A percentile compares a stretch with the other conserved stretches of the same genome.
These are phyloP conservation scores for Encarsia formosa DNA, from an alignment of 2,888 invertebrate species.

Conservation along the genomic window DNA sequence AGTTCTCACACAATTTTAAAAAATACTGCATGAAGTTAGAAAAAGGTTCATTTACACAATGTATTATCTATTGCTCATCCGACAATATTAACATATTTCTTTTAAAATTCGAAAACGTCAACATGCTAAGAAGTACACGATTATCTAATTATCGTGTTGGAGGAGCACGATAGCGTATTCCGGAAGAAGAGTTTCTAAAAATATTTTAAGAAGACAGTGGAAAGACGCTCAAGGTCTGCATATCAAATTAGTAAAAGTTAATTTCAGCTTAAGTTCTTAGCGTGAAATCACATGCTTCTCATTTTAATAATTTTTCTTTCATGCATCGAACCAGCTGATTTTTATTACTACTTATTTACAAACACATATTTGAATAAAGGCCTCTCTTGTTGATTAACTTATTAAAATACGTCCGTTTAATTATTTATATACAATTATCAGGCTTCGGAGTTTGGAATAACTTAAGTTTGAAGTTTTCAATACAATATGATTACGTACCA, in stretches of 20 bases:
- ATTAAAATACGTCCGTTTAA: slow-evolving; percentile 33
- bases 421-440: slow-evolving; percentile 38
- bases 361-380: slow-evolving; percentile 34
- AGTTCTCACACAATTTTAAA: slow-evolving; percentile 14
- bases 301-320: slow-evolving; percentile 9
- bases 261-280: too few relatives aligned
- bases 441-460: slow-evolving; percentile 20
- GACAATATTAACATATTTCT: slow-evolving; percentile 42
- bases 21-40: slow-evolving; percentile 16
- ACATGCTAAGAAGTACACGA: slow-evolving; percentile 42
- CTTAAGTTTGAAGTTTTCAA: slow-evolving; percentile 12
- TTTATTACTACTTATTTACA: slow-evolving; percentile 38
- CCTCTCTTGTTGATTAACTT: slow-evolving; percentile 35
- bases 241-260: slow-evolving; percentile 13
- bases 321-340: slow-evolving; percentile 24
- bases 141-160: slow-evolving; percentile 30
- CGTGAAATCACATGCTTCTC: slow-evolving; percentile 11
- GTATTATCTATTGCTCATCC: slow-evolving; percentile 37
- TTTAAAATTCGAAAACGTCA: slow-evolving; percentile 50
- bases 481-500: too few relatives aligned
- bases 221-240: too few relatives aligned
- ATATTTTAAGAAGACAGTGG: slow-evolving; percentile 16
- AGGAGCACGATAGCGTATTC: slow-evolving; percentile 28
- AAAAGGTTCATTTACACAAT: slow-evolving; percentile 27
- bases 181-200: slow-evolving; percentile 27